Conservation (phyloP, 2,113 vertebrate species). For the Vimba vimba region DNA sequence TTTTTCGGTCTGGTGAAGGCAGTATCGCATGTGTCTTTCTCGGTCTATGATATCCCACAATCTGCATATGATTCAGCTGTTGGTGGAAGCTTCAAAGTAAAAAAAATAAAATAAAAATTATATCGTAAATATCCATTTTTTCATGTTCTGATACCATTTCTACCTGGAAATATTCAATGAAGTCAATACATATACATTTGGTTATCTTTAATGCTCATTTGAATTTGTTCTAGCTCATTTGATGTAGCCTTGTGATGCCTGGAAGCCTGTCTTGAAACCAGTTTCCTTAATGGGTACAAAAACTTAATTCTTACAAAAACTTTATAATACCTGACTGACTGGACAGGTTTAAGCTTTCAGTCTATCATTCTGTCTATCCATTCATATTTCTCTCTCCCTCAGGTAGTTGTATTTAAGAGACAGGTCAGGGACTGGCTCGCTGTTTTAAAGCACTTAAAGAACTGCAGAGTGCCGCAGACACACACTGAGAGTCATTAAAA, state of each 20-base stretch:
- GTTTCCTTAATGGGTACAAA: background rate
- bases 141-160: background rate
- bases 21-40: background rate
- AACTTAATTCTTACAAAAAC: background rate
- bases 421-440: constrained; percentile 53
- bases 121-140: background rate
- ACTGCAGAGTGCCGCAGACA: constrained; percentile 57
- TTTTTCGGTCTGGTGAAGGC: background rate
- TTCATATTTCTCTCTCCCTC: constrained; percentile 46
- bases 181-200: background rate
- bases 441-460: constrained; percentile 59
- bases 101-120: too few species aligned
- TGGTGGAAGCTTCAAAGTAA: background rate
- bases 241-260: background rate
- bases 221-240: constrained; percentile 2
- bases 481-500: constrained; percentile 63
- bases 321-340: background rate
- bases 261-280: background rate
- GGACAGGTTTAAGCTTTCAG: constrained; percentile 4
- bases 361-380: constrained; percentile 34
- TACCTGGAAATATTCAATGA: background rate
- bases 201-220: background rate
- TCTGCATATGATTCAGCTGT: background rate
- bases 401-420: constrained; percentile 57
- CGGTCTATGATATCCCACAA: background rate